Conservation (phyloP, 2,888 invertebrate species). For the Dorcus parallelipipedus region DNA sequence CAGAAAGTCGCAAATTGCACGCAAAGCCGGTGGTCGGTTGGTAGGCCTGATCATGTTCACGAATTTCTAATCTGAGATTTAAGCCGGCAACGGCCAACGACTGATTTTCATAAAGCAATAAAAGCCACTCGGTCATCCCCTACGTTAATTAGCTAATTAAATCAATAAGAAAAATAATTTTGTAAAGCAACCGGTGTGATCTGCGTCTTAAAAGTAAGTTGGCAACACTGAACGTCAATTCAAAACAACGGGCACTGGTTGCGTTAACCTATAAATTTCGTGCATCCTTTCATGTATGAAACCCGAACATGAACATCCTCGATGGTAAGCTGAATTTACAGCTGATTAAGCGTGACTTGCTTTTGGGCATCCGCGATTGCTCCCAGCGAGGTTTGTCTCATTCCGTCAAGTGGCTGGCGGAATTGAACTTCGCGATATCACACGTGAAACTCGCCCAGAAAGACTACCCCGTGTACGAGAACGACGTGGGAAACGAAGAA, state of each 20-base stretch:
- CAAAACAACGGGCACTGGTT: not conserved
- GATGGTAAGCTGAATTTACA: slow-evolving; percentile 52
- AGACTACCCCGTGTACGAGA: slow-evolving; percentile 51
- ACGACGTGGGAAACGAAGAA: slow-evolving; percentile 59
- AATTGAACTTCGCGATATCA: slow-evolving; percentile 74
- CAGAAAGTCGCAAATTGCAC: too few species aligned
- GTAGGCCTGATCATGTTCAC: too few species aligned
- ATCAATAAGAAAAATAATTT: too few species aligned
- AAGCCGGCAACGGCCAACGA: too few species aligned
- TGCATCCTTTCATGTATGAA: not conserved
- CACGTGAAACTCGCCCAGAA: slow-evolving; percentile 59
- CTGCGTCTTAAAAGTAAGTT: too few species aligned
- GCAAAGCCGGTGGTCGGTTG: too few species aligned
- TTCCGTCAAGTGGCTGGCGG: slow-evolving; percentile 85
- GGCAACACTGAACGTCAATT: too few species aligned
- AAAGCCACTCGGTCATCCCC: too few species aligned
- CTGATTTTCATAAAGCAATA: too few species aligned
- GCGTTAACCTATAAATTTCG: not conserved
- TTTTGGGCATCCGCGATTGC: slow-evolving; percentile 68
- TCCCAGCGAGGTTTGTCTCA: slow-evolving; percentile 75
- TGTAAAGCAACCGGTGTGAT: too few species aligned
- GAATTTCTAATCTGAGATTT: too few species aligned
- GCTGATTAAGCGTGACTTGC: slow-evolving; percentile 63
- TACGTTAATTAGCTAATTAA: too few species aligned
- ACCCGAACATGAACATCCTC: slow-evolving; percentile 13